Percentiles rank a stretch among this genome's conserved stretches.
These are phyloP conservation scores for Epinotia brunnichana DNA, from an alignment of 2,888 invertebrate genomes.

Conservation along the genomic window DNA sequence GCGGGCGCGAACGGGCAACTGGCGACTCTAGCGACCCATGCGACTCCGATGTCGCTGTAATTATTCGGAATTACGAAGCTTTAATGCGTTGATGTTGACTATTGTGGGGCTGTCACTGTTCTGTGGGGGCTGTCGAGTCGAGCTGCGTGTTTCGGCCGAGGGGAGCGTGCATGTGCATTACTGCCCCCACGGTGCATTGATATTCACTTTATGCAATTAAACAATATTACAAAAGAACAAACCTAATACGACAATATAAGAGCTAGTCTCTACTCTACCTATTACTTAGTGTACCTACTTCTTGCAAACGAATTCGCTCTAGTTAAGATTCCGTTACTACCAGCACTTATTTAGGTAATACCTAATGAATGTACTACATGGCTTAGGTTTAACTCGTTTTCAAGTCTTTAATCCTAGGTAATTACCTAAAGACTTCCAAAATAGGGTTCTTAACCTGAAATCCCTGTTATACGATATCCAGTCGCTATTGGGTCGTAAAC, in stretches of 20 bases:
- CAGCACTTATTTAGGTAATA: neutral
- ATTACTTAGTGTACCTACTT: neutral
- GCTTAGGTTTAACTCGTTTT: neutral
- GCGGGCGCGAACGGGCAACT: conserved; percentile 69
- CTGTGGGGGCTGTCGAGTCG: conserved; percentile 29
- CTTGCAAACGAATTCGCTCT: neutral
- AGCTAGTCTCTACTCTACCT: neutral
- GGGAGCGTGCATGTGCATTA: conserved; percentile 36
- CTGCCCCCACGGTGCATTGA: conserved; percentile 18
- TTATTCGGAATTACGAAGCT: conserved; percentile 71
- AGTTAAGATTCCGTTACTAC: neutral
- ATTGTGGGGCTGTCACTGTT: conserved; percentile 47
- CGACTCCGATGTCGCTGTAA: conserved; percentile 66
- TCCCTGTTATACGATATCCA: conserved; percentile 52
- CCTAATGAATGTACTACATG: no score
- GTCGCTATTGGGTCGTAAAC: conserved; percentile 60
- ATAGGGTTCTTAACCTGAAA: conserved; percentile 47
- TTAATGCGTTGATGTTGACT: conserved; percentile 62
- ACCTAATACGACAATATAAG: neutral
- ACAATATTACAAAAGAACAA: conserved; percentile 19
- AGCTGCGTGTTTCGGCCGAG: conserved; percentile 33
- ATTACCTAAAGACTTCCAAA: conserved; percentile 5
- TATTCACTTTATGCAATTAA: conserved; percentile 39
- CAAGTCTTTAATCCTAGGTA: neutral
- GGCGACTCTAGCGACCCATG: conserved; percentile 48